A percentile compares a stretch with the other conserved stretches of the same genome.
These are phyloP conservation scores for Chaetura pelagica DNA, from an alignment of 2,113 vertebrate genomes.

Conservation along the genomic window DNA sequence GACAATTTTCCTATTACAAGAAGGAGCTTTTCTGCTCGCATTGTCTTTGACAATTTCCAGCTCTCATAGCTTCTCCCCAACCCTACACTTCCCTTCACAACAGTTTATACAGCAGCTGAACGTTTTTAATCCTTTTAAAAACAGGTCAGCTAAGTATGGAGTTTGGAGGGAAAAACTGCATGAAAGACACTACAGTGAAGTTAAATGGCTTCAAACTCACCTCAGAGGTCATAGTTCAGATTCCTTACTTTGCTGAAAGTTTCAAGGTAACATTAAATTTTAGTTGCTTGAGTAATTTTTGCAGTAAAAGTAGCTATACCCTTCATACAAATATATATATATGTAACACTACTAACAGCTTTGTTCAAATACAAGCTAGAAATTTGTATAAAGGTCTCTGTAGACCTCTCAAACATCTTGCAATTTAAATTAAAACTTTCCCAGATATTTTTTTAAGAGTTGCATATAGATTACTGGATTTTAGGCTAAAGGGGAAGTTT, in stretches of 20 bases:
- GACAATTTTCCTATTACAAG: background rate
- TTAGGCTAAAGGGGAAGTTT: background rate
- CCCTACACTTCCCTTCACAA: background rate
- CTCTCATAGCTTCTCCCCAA: background rate
- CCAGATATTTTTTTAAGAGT: background rate
- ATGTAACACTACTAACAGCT: background rate
- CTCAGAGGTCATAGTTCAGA: background rate
- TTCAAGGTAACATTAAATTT: background rate
- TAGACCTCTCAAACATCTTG: background rate
- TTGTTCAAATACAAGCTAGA: background rate
- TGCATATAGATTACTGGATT: background rate
- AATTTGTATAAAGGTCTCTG: background rate
- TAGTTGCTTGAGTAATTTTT: background rate
- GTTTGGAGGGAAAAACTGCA: background rate
- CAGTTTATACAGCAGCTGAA: background rate
- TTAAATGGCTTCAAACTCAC: background rate
- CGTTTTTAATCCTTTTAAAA: background rate
- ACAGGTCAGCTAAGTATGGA: background rate
- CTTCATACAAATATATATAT: background rate
- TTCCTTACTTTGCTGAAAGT: background rate
- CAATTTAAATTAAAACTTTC: background rate
- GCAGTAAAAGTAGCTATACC: background rate
- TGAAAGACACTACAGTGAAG: background rate
- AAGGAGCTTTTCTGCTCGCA: background rate
- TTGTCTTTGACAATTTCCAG: background rate